Conservation (phyloP, 2,888 invertebrate species). For the Sarcophaga rosellei region DNA sequence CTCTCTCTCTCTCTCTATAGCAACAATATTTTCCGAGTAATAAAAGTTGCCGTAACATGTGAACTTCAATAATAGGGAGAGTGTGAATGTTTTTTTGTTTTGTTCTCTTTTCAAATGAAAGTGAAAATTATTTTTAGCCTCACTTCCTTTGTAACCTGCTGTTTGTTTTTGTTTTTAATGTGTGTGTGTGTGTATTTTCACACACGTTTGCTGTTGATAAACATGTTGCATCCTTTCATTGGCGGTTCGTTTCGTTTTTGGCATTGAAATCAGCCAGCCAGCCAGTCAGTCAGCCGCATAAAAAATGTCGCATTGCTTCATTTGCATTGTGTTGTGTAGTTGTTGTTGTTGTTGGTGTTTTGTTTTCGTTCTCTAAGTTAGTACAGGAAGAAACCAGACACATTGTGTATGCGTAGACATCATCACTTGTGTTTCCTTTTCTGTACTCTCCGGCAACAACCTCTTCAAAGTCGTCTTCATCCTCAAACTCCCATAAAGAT, state of each 20-base stretch:
- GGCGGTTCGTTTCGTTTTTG: neutral
- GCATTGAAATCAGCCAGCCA: neutral
- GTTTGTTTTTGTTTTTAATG: neutral
- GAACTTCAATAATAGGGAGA: too few species aligned
- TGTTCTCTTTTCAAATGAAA: slow-evolving; percentile 26
- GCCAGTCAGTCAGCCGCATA: slow-evolving; percentile 16
- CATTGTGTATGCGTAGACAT: slow-evolving; percentile 62
- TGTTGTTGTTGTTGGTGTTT: neutral
- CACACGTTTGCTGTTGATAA: neutral
- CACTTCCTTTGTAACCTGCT: slow-evolving; percentile 55
- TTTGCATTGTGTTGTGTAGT: slow-evolving; percentile 31
- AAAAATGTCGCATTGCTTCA: slow-evolving; percentile 66
- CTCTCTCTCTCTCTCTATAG: too few species aligned
- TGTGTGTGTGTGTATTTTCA: neutral
- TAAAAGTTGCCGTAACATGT: too few species aligned
- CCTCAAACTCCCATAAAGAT: slow-evolving; percentile 41
- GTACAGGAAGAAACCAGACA: neutral
- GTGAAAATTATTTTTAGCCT: slow-evolving; percentile 61
- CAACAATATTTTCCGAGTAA: too few species aligned
- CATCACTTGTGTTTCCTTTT: slow-evolving; percentile 51
- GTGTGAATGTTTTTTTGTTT: neutral
- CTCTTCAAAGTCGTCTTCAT: slow-evolving; percentile 1
- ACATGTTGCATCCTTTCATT: slow-evolving; percentile 26
- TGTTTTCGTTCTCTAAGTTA: too few species aligned
- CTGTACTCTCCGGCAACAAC: slow-evolving; percentile 41